phyloP scores from a whole-genome alignment of 2,888 invertebrate species.

The Leptinotarsa juncta region DNA sequence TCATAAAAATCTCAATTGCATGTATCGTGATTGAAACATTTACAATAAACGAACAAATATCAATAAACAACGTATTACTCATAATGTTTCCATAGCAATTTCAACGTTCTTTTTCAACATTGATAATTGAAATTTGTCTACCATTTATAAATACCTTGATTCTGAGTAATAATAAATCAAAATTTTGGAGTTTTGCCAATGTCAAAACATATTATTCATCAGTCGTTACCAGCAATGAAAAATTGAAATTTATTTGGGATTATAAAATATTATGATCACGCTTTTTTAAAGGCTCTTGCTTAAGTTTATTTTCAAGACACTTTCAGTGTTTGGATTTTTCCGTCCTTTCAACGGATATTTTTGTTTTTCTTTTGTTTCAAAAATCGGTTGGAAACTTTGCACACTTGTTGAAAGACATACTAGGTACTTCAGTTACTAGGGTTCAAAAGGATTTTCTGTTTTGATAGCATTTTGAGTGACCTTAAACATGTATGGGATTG shows the following conservation, averaged over 20 bases:
- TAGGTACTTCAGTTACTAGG: no score
- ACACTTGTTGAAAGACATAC: background rate
- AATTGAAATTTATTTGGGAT: slow-evolving; percentile 29
- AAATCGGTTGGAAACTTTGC: background rate
- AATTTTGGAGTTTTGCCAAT: slow-evolving; percentile 48
- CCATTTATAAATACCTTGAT: slow-evolving; percentile 36
- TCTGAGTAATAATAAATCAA: slow-evolving; percentile 48
- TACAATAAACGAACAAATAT: background rate
- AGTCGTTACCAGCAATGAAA: slow-evolving; percentile 31
- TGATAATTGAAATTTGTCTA: slow-evolving; percentile 29
- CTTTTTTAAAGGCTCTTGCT: background rate
- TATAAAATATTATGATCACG: slow-evolving; percentile 9
- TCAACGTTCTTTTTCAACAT: slow-evolving; percentile 17
- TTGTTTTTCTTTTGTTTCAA: background rate
- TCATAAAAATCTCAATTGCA: background rate
- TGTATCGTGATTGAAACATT: slow-evolving; percentile 3
- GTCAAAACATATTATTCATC: slow-evolving; percentile 50
- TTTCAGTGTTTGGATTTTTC: background rate
- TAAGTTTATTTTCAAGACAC: background rate
- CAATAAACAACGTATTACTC: slow-evolving; percentile 22
- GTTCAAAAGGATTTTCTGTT: no score
- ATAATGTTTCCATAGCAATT: slow-evolving; percentile 24
- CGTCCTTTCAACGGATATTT: background rate
- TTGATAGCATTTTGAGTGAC: no score
- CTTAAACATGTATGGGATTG: no score